Conservation (phyloP, 1,140 invertebrate species). For the Heliconius eleuchia region DNA sequence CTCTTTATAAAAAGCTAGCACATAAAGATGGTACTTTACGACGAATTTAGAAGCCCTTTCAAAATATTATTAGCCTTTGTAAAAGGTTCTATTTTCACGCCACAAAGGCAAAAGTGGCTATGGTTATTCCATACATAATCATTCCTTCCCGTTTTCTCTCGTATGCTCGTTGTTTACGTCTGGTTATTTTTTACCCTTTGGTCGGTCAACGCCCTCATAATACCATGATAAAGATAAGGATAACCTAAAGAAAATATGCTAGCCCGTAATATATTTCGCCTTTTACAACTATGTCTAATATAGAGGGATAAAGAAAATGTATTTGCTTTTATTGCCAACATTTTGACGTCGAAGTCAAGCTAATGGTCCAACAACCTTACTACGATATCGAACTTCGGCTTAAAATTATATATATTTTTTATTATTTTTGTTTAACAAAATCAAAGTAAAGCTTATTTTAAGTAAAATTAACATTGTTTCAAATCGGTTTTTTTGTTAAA, state of each 20-base stretch:
- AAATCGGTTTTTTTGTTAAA: too few species aligned
- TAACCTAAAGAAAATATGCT: neutral
- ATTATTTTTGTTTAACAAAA: too few species aligned
- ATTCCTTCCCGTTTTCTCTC: constrained; percentile 43
- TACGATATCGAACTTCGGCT: too few species aligned
- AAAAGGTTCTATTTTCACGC: constrained; percentile 54
- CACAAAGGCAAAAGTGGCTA: constrained; percentile 51
- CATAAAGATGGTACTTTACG: constrained; percentile 28
- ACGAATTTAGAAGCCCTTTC: constrained; percentile 20
- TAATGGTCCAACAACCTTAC: too few species aligned
- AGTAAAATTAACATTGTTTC: too few species aligned
- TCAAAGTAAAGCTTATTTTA: too few species aligned
- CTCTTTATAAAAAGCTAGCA: constrained; percentile 27
- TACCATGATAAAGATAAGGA: constrained; percentile 38
- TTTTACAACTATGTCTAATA: neutral
- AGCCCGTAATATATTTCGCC: neutral
- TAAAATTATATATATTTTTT: too few species aligned
- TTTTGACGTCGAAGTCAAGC: too few species aligned
- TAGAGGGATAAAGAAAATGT: neutral
- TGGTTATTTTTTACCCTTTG: constrained; percentile 50
- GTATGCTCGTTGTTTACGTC: constrained; percentile 51
- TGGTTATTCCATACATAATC: constrained; percentile 57
- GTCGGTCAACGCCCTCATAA: constrained; percentile 45
- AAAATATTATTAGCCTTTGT: constrained; percentile 65
- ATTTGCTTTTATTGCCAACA: too few species aligned